phyloP scores from a whole-genome alignment of 2,113 vertebrate genomes.

The Isichthys henryi region DNA sequence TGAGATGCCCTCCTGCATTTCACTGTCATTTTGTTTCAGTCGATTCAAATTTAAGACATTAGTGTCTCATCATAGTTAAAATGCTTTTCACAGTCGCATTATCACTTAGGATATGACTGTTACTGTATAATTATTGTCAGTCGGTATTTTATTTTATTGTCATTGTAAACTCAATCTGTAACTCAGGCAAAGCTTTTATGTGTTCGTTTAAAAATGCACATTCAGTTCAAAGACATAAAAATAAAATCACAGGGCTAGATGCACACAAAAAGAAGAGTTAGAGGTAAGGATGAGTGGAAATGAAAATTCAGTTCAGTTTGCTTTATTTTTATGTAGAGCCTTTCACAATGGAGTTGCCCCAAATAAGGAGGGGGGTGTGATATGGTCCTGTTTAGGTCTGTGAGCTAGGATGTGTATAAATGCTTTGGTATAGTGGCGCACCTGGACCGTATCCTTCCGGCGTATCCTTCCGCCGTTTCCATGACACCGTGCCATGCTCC shows the following conservation, averaged over 20 bases:
- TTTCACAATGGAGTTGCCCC: background rate
- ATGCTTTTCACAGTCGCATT: background rate
- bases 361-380: background rate
- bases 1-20: background rate
- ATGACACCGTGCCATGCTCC: background rate
- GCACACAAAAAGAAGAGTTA: background rate
- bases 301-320: background rate
- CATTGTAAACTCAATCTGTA: background rate
- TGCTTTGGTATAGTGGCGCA: background rate
- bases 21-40: background rate
- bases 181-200: background rate
- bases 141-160: background rate
- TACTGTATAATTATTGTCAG: background rate
- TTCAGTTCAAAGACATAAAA: background rate
- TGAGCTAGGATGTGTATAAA: background rate
- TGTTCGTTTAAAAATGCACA: background rate
- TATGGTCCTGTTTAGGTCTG: background rate
- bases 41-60: background rate
- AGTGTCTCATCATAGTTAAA: background rate
- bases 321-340: background rate
- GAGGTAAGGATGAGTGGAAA: background rate
- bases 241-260: background rate
- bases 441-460: background rate
- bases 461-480: background rate
- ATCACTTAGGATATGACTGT: background rate